These are phyloP conservation scores for Kryptolebias marmoratus DNA, from an alignment of 2,113 vertebrate genomes.

Conservation along the genomic window DNA sequence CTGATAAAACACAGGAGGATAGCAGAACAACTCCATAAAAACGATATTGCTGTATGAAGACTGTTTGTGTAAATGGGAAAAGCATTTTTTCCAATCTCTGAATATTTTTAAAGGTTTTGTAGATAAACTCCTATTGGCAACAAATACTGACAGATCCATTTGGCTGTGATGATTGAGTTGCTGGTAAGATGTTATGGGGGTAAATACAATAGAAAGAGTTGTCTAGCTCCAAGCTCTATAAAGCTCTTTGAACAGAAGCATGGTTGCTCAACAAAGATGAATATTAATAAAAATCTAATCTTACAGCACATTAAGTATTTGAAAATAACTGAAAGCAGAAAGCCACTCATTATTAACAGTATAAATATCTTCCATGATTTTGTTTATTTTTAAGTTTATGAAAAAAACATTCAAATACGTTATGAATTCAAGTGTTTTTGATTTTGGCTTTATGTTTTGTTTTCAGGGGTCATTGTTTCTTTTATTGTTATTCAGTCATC, in stretches of 20 bases:
- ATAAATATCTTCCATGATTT: background rate
- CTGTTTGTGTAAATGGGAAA: conserved; percentile 20
- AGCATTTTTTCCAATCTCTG: conserved; percentile 33
- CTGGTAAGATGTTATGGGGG: conserved; percentile 25
- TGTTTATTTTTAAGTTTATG: too few relatives aligned
- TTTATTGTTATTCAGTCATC: too few relatives aligned
- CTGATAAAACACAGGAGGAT: conserved; percentile 43
- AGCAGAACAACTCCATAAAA: conserved; percentile 43
- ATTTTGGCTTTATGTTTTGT: too few relatives aligned
- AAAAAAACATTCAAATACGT: too few relatives aligned
- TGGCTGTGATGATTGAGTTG: conserved; percentile 32
- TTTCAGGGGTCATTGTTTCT: too few relatives aligned
- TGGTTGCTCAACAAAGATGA: too few relatives aligned
- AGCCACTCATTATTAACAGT: background rate
- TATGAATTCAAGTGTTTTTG: too few relatives aligned
- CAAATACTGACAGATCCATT: conserved; percentile 54
- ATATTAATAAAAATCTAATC: background rate
- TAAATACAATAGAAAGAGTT: conserved; percentile 10
- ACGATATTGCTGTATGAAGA: conserved; percentile 31
- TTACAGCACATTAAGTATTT: background rate
- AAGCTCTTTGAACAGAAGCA: background rate
- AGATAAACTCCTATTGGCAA: conserved; percentile 19
- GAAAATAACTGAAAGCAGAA: background rate
- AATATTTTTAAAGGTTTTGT: conserved; percentile 26
- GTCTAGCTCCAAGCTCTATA: conserved; percentile 5